phyloP scores from a whole-genome alignment of 2,888 invertebrate genomes.

The Steinernema carpocapsae region DNA sequence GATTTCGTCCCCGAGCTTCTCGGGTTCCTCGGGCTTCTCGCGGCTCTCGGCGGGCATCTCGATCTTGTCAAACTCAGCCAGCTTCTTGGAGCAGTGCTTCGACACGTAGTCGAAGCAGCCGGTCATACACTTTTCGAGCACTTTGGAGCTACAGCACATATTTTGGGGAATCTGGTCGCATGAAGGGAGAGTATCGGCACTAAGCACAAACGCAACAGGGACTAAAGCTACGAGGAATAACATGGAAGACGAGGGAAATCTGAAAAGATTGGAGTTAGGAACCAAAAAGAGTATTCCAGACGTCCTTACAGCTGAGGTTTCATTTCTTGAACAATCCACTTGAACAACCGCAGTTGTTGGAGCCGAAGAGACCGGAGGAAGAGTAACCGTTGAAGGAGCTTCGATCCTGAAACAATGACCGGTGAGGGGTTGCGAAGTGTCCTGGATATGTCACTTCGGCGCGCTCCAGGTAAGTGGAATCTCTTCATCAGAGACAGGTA shows the following conservation, averaged over 20 bases:
- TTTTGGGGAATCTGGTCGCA: slow-evolving; percentile 64
- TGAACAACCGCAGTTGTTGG: slow-evolving; percentile 48
- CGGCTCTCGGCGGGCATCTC: slow-evolving; percentile 30
- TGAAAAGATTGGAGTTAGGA: slow-evolving; percentile 36
- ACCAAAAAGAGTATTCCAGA: neutral
- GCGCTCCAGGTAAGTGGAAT: slow-evolving; percentile 2
- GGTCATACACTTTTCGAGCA: slow-evolving; percentile 64
- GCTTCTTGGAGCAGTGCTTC: slow-evolving; percentile 63
- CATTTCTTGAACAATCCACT: slow-evolving; percentile 48
- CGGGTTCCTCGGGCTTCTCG: neutral
- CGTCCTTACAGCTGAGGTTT: slow-evolving; percentile 24
- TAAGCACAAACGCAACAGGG: slow-evolving; percentile 36
- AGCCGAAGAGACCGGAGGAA: slow-evolving; percentile 50
- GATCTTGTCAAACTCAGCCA: slow-evolving; percentile 58
- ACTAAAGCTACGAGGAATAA: slow-evolving; percentile 9
- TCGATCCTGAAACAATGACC: slow-evolving; percentile 37
- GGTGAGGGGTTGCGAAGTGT: slow-evolving; percentile 19
- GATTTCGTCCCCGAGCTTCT: neutral
- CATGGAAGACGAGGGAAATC: slow-evolving; percentile 19
- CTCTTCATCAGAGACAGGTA: slow-evolving; percentile 31
- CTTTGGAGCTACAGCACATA: slow-evolving; percentile 66
- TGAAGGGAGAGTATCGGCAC: slow-evolving; percentile 53
- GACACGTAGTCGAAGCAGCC: slow-evolving; percentile 65
- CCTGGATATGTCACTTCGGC: slow-evolving; percentile 10
- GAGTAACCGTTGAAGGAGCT: slow-evolving; percentile 46